A percentile compares a stretch with the other conserved stretches of the same genome.
phyloP scores from a whole-genome alignment of 2,888 invertebrate genomes.

The Microchrysa polita region DNA sequence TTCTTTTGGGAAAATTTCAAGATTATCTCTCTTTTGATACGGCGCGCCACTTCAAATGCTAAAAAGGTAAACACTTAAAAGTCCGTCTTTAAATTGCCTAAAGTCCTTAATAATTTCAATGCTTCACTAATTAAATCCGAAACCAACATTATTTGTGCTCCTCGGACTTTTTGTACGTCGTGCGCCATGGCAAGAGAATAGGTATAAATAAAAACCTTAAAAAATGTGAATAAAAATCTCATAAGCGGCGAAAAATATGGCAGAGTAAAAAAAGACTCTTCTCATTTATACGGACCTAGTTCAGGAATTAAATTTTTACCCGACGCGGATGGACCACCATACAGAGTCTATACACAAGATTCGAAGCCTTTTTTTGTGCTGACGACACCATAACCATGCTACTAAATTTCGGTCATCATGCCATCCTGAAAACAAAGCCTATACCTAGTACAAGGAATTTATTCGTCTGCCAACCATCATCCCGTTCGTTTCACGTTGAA shows the following conservation, averaged over 20 bases:
- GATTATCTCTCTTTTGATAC: slow-evolving; percentile 4
- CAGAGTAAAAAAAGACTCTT: slow-evolving; percentile 7
- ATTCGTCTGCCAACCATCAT: too few relatives aligned
- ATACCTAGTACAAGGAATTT: too few relatives aligned
- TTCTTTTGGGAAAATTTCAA: slow-evolving; percentile 10
- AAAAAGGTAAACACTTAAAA: slow-evolving; percentile 34
- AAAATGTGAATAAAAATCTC: slow-evolving; percentile 1
- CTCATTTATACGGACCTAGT: neutral
- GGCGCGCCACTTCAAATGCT: slow-evolving; percentile 28
- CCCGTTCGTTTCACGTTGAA: too few relatives aligned
- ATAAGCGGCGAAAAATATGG: neutral
- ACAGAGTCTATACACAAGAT: too few relatives aligned
- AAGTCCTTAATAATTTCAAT: slow-evolving; percentile 24
- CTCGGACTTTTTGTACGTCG: neutral
- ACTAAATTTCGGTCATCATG: too few relatives aligned
- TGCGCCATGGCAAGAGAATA: too few relatives aligned
- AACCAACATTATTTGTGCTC: neutral
- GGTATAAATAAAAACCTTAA: neutral
- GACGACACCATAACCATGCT: too few relatives aligned
- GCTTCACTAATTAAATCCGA: slow-evolving; percentile 33
- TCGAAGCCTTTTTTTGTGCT: too few relatives aligned
- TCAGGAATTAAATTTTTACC: neutral
- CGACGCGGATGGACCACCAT: neutral
- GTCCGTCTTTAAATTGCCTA: neutral
- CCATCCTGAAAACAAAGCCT: too few relatives aligned